Evolutionary conservation across 2,113 vertebrate genomes (phyloP), one percentile per base, ranked within the genome.

Genomic region (Zootoca vivipara): DNA sequence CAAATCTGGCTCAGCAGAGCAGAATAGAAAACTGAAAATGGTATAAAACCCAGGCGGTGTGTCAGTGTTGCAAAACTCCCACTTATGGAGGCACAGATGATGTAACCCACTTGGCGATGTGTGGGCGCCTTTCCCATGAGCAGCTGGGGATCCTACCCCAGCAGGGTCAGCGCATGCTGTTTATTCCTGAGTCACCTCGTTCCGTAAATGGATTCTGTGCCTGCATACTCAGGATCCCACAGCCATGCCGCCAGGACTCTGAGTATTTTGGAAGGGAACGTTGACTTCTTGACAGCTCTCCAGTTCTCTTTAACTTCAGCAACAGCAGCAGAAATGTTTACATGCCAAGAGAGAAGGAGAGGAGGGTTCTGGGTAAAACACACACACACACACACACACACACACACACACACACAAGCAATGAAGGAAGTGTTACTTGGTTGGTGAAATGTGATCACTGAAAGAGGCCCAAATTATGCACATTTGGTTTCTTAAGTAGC

Each of bases 141-240:
- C 10, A 62, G 15, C 33, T 87, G 72, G 86, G 26, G 8, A 8
- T 85, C 26, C 33, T 73, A 26, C 6, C 78, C 0, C 0, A 62
- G 58, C 70, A 83, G 13, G 16, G 1, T 20, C 20, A 9, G 0
- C 72, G 85, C 86, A 40, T 42, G 2, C 5, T 35, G 0, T 0
- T 1, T 85, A n/a, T 40, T 52, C 52, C 33, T 78, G 35, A 78
- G 73, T 83, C 26, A 22, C 10, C 42, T n/a, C 42, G 0, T 82
- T 64, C 2, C 5, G 22, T 13, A 75, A 7, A 67, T 30, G 30
- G 65, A 62, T 78, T 33, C 67, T 18, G 38, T 20, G 13, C 0
- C 80, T 64, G 28, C 35, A 30, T 0, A 1, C 7, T 40, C 56
- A 74, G 85, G 62, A 26, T 0, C 40, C 30, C 35, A 28, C 24